Percentiles rank a stretch among this genome's conserved stretches.
Evolutionary conservation across 2,888 invertebrate species (phyloP).

Genomic region (Dendrolimus pini): DNA sequence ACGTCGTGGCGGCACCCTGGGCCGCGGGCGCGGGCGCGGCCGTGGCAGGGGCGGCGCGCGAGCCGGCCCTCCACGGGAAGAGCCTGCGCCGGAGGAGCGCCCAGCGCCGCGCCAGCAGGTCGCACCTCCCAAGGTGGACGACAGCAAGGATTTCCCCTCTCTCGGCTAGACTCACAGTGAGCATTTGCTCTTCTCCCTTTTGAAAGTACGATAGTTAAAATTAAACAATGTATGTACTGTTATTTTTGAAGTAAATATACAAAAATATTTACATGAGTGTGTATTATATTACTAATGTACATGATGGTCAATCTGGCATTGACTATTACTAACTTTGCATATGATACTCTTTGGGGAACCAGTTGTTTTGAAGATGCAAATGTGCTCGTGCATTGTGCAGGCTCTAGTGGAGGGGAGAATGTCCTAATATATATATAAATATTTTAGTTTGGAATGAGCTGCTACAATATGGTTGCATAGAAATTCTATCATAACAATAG

Average conservation of each 20-base stretch:
- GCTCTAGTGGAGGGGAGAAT: conserved; percentile 57
- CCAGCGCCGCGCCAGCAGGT: conserved; percentile 40
- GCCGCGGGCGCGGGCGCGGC: conserved; percentile 78
- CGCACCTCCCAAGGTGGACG: conserved; percentile 91
- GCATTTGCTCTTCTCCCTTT: conserved; percentile 64
- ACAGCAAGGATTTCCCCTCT: conserved; percentile 96
- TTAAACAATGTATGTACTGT: conserved; percentile 74
- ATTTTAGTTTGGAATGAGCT: conserved; percentile 48
- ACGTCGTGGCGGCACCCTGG: conserved; percentile 82
- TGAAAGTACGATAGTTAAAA: conserved; percentile 65
- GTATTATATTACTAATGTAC: conserved; percentile 63
- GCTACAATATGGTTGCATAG: conserved; percentile 40
- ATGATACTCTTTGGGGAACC: conserved; percentile 1
- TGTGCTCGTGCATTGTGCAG: conserved; percentile 34
- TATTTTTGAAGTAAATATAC: conserved; percentile 78
- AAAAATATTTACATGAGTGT: conserved; percentile 73
- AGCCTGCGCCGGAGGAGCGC: conserved; percentile 51
- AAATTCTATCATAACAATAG: conserved; percentile 64
- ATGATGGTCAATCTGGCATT: conserved; percentile 25
- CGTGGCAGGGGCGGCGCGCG: conserved; percentile 65
- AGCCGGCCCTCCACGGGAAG: conserved; percentile 50
- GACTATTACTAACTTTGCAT: background rate
- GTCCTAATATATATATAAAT: conserved; percentile 28
- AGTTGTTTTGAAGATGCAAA: conserved; percentile 25
- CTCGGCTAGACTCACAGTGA: conserved; percentile 82